phyloP scores from a whole-genome alignment of 2,888 invertebrate species.

The Synanthedon myopaeformis region DNA sequence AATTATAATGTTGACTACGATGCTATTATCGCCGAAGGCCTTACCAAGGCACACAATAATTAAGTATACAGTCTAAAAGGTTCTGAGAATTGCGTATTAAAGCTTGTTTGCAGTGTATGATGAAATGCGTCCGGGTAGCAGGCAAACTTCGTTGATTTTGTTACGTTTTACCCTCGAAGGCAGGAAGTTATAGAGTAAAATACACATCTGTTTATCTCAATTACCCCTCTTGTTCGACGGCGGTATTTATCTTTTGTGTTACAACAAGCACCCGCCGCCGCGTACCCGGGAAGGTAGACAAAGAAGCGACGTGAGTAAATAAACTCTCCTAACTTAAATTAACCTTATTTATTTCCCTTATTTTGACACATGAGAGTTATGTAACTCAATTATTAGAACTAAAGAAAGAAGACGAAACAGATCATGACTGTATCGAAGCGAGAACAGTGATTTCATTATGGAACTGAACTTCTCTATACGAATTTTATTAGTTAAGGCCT shows the following conservation, averaged over 20 bases:
- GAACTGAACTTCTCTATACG: not conserved
- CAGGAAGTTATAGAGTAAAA: slow-evolving; percentile 50
- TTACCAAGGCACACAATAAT: not conserved
- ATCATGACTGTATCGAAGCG: slow-evolving; percentile 16
- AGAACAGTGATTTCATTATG: slow-evolving; percentile 26
- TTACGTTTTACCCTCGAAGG: slow-evolving; percentile 41
- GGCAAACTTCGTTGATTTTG: slow-evolving; percentile 47
- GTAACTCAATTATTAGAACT: slow-evolving; percentile 25
- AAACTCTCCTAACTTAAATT: slow-evolving; percentile 46
- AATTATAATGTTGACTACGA: slow-evolving; percentile 21
- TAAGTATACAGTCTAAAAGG: not conserved
- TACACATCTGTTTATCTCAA: slow-evolving; percentile 60
- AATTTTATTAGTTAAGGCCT: no score
- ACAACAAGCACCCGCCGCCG: slow-evolving; percentile 33
- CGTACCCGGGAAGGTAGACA: slow-evolving; percentile 39
- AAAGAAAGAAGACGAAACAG: slow-evolving; percentile 18
- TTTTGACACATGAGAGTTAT: slow-evolving; percentile 43
- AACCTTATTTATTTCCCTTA: slow-evolving; percentile 44
- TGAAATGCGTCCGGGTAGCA: slow-evolving; percentile 7
- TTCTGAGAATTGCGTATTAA: not conserved
- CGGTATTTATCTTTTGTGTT: slow-evolving; percentile 61
- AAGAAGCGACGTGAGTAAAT: slow-evolving; percentile 52
- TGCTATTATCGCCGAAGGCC: slow-evolving; percentile 26
- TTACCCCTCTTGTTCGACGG: slow-evolving; percentile 52
- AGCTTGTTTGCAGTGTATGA: slow-evolving; percentile 4